Base-by-base conservation (phyloP, 2,888 invertebrate genomes). In the Napeogenes sylphis region DNA sequence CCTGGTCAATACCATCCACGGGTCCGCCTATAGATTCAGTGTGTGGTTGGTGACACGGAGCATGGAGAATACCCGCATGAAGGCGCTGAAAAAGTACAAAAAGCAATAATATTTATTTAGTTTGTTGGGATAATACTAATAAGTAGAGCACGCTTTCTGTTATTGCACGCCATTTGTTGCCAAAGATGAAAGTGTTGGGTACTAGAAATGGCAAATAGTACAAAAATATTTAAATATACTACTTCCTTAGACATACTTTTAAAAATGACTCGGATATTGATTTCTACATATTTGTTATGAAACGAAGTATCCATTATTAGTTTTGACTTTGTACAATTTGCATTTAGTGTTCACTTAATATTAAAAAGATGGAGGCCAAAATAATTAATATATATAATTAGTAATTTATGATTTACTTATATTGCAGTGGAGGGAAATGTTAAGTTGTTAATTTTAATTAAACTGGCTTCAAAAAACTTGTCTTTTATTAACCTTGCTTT, bases 11-110 rank as follows among this genome's bases (percentile, higher is more conserved):
- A 74, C 76, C 0, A 73, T 94, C 42, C 83, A 91, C 33, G 78
- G 82, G 4, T 59, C 92, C 0, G 93, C 92, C 3, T 92, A 92
- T 2, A 81, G 79, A 33, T 91, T 93, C 33, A 90, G 91, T 0
- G 85, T 92, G 5, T 94, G 94, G 93, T 72, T 94, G 8, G 91
- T 94, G 30, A 91, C 91, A 2, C 91, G 92, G 56, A 92, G 93
- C 0, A 93, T 94, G 93, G 90, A 93, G 69, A 94, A 93, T 71
- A 93, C 92, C 68, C 92, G 93, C 67, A 83, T 90, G 42, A 90
- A 93, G 67, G 92, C 91, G 4, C 76, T 94, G 47, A 92, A 91
- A 74, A 92, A 90, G 83, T 87, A 87, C 73, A 89, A 89, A 73
- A 78, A 79, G 65, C 83, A 87, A 70, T 90, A 88, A 90, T 68